Evolutionary conservation across 2,888 invertebrate species (phyloP).

Genomic region (Cryptocheilus praepositus): DNA sequence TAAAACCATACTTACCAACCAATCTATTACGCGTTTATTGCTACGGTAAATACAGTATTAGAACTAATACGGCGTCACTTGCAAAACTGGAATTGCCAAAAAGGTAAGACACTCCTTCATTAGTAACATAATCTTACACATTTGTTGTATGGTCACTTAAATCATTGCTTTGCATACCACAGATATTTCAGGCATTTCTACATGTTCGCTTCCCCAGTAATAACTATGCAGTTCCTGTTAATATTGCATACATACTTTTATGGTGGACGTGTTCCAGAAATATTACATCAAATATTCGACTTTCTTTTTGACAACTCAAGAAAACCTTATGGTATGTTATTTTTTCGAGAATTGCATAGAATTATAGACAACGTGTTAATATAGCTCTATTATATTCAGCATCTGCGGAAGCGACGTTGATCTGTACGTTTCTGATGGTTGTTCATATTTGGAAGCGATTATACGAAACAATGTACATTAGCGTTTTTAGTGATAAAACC

Average conservation of each 20-base stretch:
- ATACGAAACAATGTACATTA: constrained; percentile 88
- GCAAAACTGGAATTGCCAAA: constrained; percentile 83
- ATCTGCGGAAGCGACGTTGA: constrained; percentile 77
- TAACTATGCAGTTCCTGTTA: constrained; percentile 76
- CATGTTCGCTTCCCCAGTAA: constrained; percentile 80
- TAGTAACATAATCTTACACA: neutral
- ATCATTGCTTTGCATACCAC: constrained; percentile 21
- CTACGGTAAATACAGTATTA: constrained; percentile 84
- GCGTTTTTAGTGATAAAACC: constrained; percentile 86
- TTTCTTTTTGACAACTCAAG: constrained; percentile 66
- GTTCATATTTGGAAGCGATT: constrained; percentile 85
- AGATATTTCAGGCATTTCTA: constrained; percentile 89
- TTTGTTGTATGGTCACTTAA: neutral
- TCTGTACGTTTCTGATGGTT: constrained; percentile 80
- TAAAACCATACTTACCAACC: constrained; percentile 82
- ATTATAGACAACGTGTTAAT: neutral
- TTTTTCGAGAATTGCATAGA: neutral
- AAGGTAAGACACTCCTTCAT: constrained; percentile 68
- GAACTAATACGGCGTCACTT: constrained; percentile 74
- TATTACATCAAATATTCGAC: constrained; percentile 76
- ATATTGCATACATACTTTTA: constrained; percentile 77
- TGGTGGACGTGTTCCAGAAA: constrained; percentile 75
- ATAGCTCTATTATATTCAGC: constrained; percentile 75
- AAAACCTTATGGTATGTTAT: constrained; percentile 75
- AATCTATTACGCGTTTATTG: constrained; percentile 81